These are phyloP conservation scores for Aphelocoma californica DNA, from an alignment of 2,797 vertebrate genomes.

Conservation along the genomic window DNA sequence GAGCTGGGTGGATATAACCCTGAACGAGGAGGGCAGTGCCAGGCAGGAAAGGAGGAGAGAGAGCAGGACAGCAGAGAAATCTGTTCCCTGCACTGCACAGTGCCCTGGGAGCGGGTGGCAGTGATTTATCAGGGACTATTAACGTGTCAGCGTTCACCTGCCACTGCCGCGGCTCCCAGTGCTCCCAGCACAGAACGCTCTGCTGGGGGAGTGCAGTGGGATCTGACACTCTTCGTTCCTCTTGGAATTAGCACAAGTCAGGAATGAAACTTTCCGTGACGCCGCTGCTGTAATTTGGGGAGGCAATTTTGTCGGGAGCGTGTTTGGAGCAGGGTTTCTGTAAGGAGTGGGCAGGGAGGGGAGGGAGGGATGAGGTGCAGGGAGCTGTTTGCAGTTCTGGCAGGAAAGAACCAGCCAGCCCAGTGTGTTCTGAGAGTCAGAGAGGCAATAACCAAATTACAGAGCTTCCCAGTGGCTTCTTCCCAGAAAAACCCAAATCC, in stretches of 20 bases:
- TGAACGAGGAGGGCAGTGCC: neutral
- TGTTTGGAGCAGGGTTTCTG: neutral
- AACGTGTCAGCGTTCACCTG: neutral
- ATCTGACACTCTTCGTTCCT: slow-evolving; percentile 6
- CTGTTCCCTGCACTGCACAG: neutral
- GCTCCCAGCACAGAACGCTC: neutral
- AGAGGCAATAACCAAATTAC: neutral
- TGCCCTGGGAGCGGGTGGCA: neutral
- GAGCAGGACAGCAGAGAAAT: neutral
- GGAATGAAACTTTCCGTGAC: neutral
- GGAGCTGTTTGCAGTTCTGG: neutral
- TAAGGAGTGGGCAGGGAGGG: neutral
- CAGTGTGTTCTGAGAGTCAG: neutral
- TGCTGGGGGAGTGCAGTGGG: neutral
- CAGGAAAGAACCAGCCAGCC: neutral
- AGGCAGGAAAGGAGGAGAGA: neutral
- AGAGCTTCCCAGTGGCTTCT: accelerated
- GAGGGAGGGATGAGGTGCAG: neutral
- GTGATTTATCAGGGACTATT: neutral
- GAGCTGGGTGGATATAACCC: neutral
- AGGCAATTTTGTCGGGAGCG: neutral
- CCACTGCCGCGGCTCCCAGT: neutral
- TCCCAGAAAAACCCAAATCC: neutral
- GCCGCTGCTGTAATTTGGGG: neutral
- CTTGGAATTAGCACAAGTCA: neutral